These are phyloP conservation scores for Apeira syringaria DNA, from an alignment of 2,888 invertebrate species.

Conservation along the genomic window DNA sequence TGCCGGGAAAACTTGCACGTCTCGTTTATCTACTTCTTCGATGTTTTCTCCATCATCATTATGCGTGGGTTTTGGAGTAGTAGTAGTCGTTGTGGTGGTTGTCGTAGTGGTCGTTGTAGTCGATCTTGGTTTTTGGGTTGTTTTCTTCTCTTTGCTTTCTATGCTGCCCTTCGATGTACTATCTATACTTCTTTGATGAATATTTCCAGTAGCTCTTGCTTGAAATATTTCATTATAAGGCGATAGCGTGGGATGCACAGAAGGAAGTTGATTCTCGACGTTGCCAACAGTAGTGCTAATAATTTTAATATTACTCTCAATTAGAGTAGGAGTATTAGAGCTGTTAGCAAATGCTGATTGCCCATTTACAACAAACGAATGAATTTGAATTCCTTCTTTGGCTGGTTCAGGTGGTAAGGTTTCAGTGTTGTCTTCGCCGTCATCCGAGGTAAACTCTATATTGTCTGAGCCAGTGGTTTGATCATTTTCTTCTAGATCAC, in stretches of 20 bases:
- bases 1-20: conserved; percentile 91
- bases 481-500: conserved; percentile 87
- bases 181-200: conserved; percentile 70
- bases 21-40: conserved; percentile 86
- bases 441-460: conserved; percentile 51
- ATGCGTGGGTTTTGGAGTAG: conserved; percentile 87
- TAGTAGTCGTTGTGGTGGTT: conserved; percentile 82
- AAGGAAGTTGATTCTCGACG: conserved; percentile 72
- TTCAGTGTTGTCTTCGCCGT: conserved; percentile 61
- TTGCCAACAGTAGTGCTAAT: conserved; percentile 71
- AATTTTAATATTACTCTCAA: conserved; percentile 70
- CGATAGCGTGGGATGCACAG: conserved; percentile 62
- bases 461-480: conserved; percentile 71
- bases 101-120: conserved; percentile 56
- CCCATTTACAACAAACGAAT: conserved; percentile 82
- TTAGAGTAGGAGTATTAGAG: conserved; percentile 54
- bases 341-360: conserved; percentile 65
- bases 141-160: conserved; percentile 42
- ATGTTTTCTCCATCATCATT: conserved; percentile 87
- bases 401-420: conserved; percentile 41
- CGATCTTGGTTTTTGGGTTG: conserved; percentile 40
- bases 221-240: conserved; percentile 71
- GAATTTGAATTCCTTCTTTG: conserved; percentile 76
- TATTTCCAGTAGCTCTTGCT: conserved; percentile 60
- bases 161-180: conserved; percentile 47